Evolutionary conservation across 2,113 vertebrate genomes (phyloP), one percentile per base, ranked within the genome.

Genomic region (Engystomops pustulosus): DNA sequence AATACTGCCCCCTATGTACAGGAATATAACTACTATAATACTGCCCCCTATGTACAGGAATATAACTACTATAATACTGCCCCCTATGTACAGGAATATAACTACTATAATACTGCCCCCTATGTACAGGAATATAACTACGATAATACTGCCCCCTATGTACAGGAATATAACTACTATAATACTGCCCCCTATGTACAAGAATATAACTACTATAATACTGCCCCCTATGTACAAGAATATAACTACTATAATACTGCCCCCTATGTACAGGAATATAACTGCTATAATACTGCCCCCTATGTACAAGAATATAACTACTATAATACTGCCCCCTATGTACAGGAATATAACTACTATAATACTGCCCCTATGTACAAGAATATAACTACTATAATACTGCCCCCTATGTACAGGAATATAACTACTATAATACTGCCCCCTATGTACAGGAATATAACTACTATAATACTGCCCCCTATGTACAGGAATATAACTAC

Each of bases 201-300:
- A 60, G 55, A 60, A 60, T 60, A 60, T 60, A 60, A 60, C 55
- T 60, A 60, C 55, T 60, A 60, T 60, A 60, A 60, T 27, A 60
- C 55, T 60, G 23, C 55, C 14, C n/a, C 55, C 55, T 60, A 60
- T 60, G 15, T 60, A 60, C 55, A 60, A 60, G 55, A 60, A 60
- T 60, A 60, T 60, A 27, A 60, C 55, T 60, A 60, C 55, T 60
- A 60, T 60, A 60, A 60, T 60, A 60, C 55, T 60, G 23, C 55
- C 14, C n/a, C 55, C 55, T 60, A 60, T 60, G 15, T 60, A 60
- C 55, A 60, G 14, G 53, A 23, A 55, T 53, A 53, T 53, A 53
- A 53, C 51, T 53, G n/a, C 51, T 53, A 53, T 53, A 53, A 53
- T 53, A 53, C 51, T 53, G 5, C n/a, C 51, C n/a, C 44, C 44